Percentiles rank a stretch among this genome's conserved stretches.
These are phyloP conservation scores for Meteorus colon DNA, from an alignment of 2,888 invertebrate species.

Conservation along the genomic window DNA sequence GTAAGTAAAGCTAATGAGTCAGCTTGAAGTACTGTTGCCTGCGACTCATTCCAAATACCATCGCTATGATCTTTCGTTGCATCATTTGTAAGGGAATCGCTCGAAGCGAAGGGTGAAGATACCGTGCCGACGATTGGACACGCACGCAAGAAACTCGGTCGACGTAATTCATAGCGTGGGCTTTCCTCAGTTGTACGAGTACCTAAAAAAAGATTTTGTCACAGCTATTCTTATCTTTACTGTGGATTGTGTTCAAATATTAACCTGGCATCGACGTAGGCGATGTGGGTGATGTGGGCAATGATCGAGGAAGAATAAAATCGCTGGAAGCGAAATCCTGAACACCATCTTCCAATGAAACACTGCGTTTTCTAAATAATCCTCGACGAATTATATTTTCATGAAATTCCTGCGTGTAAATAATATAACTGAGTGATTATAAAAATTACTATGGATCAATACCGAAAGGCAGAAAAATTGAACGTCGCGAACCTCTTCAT, in stretches of 20 bases:
- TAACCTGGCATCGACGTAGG: slow-evolving; percentile 64
- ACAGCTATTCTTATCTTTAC: not conserved
- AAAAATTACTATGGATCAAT: not conserved
- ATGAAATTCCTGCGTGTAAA: slow-evolving; percentile 80
- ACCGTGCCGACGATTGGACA: slow-evolving; percentile 66
- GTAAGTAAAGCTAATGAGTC: slow-evolving; percentile 83
- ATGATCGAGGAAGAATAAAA: slow-evolving; percentile 76
- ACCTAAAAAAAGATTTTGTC: slow-evolving; percentile 32
- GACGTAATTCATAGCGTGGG: slow-evolving; percentile 51
- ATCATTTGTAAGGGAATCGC: slow-evolving; percentile 88
- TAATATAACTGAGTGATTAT: not conserved
- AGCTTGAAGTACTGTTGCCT: slow-evolving; percentile 86
- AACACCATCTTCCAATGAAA: slow-evolving; percentile 80
- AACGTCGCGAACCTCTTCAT: slow-evolving; percentile 63
- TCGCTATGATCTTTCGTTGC: slow-evolving; percentile 87
- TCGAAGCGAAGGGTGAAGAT: slow-evolving; percentile 85
- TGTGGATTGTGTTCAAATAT: not conserved
- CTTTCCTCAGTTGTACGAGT: slow-evolving; percentile 55
- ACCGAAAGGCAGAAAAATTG: not conserved
- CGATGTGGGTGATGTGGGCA: slow-evolving; percentile 79
- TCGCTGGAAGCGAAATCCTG: slow-evolving; percentile 71
- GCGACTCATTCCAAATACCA: slow-evolving; percentile 92
- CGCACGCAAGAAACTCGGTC: slow-evolving; percentile 51
- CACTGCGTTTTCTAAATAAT: slow-evolving; percentile 84
- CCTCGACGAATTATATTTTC: slow-evolving; percentile 86